Evolutionary conservation across 2,113 vertebrate genomes (phyloP), one percentile per base, ranked within the genome.

Genomic region (Rhinopomastus cyanomelas): DNA sequence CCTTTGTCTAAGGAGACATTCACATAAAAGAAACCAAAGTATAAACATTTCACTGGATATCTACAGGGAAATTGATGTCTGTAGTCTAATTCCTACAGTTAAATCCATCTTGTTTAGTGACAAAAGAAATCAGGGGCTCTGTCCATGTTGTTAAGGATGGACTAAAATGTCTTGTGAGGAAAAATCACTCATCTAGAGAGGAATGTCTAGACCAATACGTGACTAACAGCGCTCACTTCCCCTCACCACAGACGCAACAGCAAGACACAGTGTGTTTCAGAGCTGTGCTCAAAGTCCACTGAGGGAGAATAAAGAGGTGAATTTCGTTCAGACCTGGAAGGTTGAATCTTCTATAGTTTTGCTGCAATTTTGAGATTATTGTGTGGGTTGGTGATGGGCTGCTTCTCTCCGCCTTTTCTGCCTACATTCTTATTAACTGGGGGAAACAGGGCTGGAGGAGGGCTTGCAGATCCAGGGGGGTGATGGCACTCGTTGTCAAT

Each of bases 71-170:
- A 81, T 59, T 11, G 53, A 75, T 17, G 22, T 37, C n/a, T 60
- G 5, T 27, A 34, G 9, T 30, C 9, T 65, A 11, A 61, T 44
- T 94, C 65, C 42, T 81, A 56, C 29, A 48, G 44, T 21, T 2
- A 65, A 87, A 85, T 51, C 12, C 44, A 34, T 51, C n/a, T 84
- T 73, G 8, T 61, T 79, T 67, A 3, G 25, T 71, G 32, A 57
- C 4, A 14, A n/a, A 48, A 69, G 27, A 19, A 23, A 9, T 1
- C 2, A 25, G 3, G 5, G 3, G 61, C 29, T 52, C 5, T 60
- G 4, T 68, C 81, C 12, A 22, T 56, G 36, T 59, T 60, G 12
- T 36, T 71, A 81, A 79, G 76, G n/a, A 57, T 16, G 5, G 8
- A 14, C 19, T 88, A 73, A 51, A 80, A 59, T 52, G 25, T 18